Evolutionary conservation across 2,113 vertebrate genomes (phyloP).

Genomic region (Paradisaea rubra): DNA sequence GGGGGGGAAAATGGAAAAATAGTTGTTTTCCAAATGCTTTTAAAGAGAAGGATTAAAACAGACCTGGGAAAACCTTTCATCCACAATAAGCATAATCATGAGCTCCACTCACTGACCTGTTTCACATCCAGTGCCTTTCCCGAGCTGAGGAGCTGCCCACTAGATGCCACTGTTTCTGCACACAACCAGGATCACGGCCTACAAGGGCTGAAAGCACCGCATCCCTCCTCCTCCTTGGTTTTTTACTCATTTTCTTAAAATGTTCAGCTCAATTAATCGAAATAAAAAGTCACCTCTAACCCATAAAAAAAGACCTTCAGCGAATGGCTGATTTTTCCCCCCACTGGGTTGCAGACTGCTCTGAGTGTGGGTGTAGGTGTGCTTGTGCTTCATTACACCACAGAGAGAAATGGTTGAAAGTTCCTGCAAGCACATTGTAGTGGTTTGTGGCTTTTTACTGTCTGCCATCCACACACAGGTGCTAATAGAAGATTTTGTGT

Average conservation of each 20-base stretch:
- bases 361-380: background rate
- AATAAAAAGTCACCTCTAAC: constrained; percentile 10
- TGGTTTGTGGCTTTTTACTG: background rate
- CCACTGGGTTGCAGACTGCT: background rate
- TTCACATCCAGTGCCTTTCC: background rate
- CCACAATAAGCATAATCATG: background rate
- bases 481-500: background rate
- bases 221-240: background rate
- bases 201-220: background rate
- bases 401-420: constrained; percentile 9
- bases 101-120: background rate
- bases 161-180: constrained; percentile 76
- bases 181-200: background rate
- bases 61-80: background rate
- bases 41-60: background rate
- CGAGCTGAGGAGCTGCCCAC: constrained; percentile 30
- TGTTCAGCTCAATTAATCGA: background rate
- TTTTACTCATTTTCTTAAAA: background rate
- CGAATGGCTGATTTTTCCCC: background rate
- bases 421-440: background rate
- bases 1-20: background rate
- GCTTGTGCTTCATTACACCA: background rate
- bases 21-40: background rate
- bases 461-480: background rate
- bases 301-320: background rate